Base-by-base conservation (phyloP, 2,113 vertebrate species). In the Corapipo altera region DNA sequence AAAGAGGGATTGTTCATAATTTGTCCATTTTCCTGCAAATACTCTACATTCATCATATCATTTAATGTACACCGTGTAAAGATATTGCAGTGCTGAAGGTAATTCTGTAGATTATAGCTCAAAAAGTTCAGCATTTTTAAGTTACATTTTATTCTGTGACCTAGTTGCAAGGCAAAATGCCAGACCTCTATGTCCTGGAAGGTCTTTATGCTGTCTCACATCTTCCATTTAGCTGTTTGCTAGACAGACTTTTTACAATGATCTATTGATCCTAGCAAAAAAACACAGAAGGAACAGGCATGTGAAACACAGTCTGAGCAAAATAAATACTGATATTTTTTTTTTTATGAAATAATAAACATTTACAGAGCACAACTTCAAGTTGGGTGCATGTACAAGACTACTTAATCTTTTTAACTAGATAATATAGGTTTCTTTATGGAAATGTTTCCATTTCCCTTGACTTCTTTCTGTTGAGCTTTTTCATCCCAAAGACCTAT, bases 101-200 rank as follows among this genome's bases (percentile, higher is more conserved):
- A 11, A 6, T 27, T 74, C 35, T 70, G 4, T 33, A 46, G 23
- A 24, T 81, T 84, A 75, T 49, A 66, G 35, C 65, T 93, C 55
- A 85, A 95, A 85, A 89, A 37, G 64, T 72, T 87, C 39, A 77
- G 41, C 30, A 93, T 28, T 33, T 79, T 96, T 85, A 81, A 92
- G 59, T 89, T 76, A 51, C 69, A 85, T 91, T 88, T 95, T 67
- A 91, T n/a, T 24, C 10, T 70, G 19, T 51, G 54, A 49, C 78
- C 28, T 93, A 85, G 37, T 85, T 94, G 61, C 57, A 67, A 72
- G 15, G 82, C 71, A 88, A 91, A 91, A 96, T 92, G 51, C 67
- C 69, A 65, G 35, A 90, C 32, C 35, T 37, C 15, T 37, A 9
- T 52, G 62, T 94, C 59, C 51, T 91, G 24, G 22, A 28, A 85